These are phyloP conservation scores for Peucedramus taeniatus DNA, from an alignment of 2,113 vertebrate species.

Conservation along the genomic window DNA sequence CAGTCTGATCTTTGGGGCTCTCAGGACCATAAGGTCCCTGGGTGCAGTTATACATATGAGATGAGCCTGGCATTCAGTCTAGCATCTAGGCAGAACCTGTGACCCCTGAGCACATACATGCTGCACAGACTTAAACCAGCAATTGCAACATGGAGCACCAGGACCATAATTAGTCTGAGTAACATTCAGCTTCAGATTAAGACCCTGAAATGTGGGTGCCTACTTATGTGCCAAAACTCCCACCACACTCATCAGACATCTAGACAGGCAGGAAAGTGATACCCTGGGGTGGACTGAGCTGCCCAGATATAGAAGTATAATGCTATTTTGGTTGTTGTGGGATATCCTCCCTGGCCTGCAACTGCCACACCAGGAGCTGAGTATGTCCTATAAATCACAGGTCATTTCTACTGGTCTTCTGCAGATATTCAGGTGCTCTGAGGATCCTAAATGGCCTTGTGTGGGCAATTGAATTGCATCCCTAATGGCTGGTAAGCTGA, in stretches of 20 bases:
- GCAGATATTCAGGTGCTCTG: neutral
- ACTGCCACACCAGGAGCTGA: neutral
- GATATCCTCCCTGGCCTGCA: neutral
- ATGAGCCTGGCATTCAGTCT: neutral
- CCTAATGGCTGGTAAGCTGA: neutral
- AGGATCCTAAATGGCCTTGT: neutral
- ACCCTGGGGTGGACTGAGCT: neutral
- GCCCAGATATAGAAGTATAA: neutral
- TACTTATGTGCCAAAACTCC: neutral
- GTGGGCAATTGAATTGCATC: neutral
- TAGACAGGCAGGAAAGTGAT: neutral
- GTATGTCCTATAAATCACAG: neutral
- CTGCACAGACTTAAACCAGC: neutral
- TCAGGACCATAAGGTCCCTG: neutral
- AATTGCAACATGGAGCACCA: neutral
- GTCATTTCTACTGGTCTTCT: neutral
- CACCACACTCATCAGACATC: neutral
- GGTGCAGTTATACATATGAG: accelerated
- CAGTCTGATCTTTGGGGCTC: neutral
- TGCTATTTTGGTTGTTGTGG: neutral
- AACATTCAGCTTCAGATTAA: neutral
- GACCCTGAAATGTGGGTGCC: neutral
- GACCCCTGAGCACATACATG: accelerated
- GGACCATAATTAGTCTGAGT: neutral
- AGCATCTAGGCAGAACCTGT: neutral